A percentile compares a stretch with the other conserved stretches of the same genome.
These are phyloP conservation scores for Sander vitreus DNA, from an alignment of 2,113 vertebrate genomes.

Conservation along the genomic window DNA sequence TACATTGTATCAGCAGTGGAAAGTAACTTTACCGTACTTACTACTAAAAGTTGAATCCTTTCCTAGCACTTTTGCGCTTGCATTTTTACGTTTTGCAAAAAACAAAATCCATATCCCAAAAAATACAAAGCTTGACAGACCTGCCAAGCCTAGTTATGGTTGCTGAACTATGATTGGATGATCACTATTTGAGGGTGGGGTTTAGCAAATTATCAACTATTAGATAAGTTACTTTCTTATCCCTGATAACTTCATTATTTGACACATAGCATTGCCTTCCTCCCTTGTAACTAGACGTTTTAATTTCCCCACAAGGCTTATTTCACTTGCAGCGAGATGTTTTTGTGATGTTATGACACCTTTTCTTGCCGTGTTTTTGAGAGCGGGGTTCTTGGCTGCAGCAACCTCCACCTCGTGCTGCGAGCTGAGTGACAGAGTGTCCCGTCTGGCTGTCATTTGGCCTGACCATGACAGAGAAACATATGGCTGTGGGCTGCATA, in stretches of 20 bases:
- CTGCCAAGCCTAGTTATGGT: too few species aligned
- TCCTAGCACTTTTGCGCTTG: too few species aligned
- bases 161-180: too few species aligned
- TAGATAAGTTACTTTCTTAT: background rate
- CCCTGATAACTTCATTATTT: background rate
- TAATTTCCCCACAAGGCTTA: background rate
- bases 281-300: background rate
- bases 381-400: slow-evolving; percentile 48
- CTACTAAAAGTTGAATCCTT: too few species aligned
- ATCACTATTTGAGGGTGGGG: background rate
- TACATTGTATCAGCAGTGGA: too few species aligned
- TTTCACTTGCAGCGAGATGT: slow-evolving; percentile 20
- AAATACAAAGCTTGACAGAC: too few species aligned
- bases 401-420: slow-evolving; percentile 55
- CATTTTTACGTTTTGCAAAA: too few species aligned
- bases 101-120: too few species aligned
- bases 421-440: slow-evolving; percentile 72
- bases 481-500: slow-evolving; percentile 59
- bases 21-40: too few species aligned
- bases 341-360: slow-evolving; percentile 47
- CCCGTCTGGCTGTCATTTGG: slow-evolving; percentile 73
- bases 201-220: background rate
- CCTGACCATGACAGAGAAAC: slow-evolving; percentile 75
- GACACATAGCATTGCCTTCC: background rate
- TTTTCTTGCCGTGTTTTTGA: slow-evolving; percentile 42